These are phyloP conservation scores for Euzophera pinguis DNA, from an alignment of 2,888 invertebrate species.

Conservation along the genomic window DNA sequence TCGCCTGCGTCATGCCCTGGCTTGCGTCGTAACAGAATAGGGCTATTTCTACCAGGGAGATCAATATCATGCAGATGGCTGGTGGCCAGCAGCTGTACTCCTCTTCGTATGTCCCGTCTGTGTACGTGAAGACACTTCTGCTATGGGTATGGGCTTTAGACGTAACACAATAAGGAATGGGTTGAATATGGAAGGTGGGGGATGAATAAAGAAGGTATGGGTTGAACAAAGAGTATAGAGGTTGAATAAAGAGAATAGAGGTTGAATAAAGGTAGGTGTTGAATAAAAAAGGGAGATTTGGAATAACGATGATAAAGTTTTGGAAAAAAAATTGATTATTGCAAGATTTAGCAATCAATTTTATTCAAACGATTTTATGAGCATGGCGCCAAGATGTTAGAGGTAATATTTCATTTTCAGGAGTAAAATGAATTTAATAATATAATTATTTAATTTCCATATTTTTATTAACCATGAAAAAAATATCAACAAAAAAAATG, in stretches of 20 bases:
- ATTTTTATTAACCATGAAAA: too few relatives aligned
- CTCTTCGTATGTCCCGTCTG: constrained; percentile 91
- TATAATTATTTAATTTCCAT: too few relatives aligned
- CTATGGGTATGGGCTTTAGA: constrained; percentile 46
- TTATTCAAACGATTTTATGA: too few relatives aligned
- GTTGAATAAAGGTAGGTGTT: too few relatives aligned
- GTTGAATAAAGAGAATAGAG: neutral
- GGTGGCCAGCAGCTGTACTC: constrained; percentile 97
- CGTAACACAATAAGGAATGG: constrained; percentile 41
- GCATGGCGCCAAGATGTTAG: too few relatives aligned
- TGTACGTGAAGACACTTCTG: constrained; percentile 62
- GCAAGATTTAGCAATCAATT: too few relatives aligned
- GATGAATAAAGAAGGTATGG: neutral
- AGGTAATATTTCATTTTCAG: too few relatives aligned
- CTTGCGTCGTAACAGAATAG: constrained; percentile 81
- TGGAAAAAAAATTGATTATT: too few relatives aligned
- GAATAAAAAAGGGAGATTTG: too few relatives aligned
- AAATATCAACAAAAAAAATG: too few relatives aligned
- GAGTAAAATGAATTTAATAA: too few relatives aligned
- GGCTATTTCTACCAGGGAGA: constrained; percentile 92
- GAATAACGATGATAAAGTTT: too few relatives aligned
- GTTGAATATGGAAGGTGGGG: constrained; percentile 13
- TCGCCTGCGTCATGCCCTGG: constrained; percentile 65
- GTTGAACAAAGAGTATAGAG: neutral
- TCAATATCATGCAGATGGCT: constrained; percentile 92